phyloP scores from a whole-genome alignment of 2,888 invertebrate species.

The Argyresthia goedartella region DNA sequence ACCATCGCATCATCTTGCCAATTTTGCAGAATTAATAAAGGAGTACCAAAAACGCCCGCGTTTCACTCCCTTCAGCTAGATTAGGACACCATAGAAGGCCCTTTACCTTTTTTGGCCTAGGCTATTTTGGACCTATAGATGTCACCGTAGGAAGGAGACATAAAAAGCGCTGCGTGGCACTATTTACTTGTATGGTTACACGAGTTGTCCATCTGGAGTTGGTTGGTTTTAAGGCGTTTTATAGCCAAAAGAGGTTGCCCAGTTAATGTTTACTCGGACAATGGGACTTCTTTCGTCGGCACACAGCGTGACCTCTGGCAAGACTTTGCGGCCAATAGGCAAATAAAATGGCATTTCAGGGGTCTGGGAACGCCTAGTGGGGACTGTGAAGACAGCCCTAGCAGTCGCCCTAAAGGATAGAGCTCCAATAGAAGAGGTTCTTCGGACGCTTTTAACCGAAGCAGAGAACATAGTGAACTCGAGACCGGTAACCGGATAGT shows the following conservation, averaged over 20 bases:
- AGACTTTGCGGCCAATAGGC: not conserved
- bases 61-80: not conserved
- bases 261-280: slow-evolving; percentile 5
- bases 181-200: not conserved
- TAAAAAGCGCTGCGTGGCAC: not conserved
- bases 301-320: slow-evolving; percentile 8
- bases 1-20: slow-evolving; percentile 6
- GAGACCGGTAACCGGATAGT: slow-evolving; percentile 13
- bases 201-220: not conserved
- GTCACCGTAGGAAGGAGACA: not conserved
- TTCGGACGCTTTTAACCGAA: not conserved
- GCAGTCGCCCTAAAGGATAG: not conserved
- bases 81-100: not conserved
- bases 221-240: not conserved
- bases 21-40: slow-evolving; percentile 6
- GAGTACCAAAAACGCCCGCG: not conserved
- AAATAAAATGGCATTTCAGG: not conserved
- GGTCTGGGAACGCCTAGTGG: not conserved
- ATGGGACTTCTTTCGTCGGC: slow-evolving; percentile 12
- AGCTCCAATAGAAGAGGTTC: not conserved
- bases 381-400: not conserved
- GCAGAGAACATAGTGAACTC: not conserved
- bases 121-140: not conserved
- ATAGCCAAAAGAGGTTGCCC: not conserved
- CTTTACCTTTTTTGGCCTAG: not conserved